phyloP scores from a whole-genome alignment of 2,888 invertebrate genomes.

The Carterocephalus palaemon region DNA sequence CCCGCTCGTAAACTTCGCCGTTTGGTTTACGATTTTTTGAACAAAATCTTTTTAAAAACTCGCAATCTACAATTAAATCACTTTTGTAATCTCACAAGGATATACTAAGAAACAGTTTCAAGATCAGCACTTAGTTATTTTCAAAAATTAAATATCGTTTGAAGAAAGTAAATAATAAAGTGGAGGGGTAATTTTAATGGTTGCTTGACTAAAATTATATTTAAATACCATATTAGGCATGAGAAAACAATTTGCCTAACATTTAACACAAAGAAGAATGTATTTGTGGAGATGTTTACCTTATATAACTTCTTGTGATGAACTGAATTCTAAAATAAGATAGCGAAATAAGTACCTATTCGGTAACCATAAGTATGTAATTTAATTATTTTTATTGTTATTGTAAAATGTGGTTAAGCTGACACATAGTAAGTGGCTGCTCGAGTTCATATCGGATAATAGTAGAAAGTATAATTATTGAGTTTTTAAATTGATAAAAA shows the following conservation, averaged over 20 bases:
- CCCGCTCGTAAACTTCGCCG: constrained; percentile 25
- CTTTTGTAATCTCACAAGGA: constrained; percentile 9
- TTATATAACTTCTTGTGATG: constrained; percentile 1
- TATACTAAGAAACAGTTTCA: constrained; percentile 17
- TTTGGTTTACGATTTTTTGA: constrained; percentile 26
- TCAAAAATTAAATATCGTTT: constrained; percentile 3
- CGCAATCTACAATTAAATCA: constrained; percentile 24
- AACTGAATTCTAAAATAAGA: too few species aligned
- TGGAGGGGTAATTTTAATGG: constrained; percentile 1
- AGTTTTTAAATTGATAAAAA: too few species aligned
- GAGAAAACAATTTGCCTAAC: constrained; percentile 4
- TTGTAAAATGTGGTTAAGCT: too few species aligned
- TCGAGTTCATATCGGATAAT: too few species aligned
- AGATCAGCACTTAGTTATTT: constrained; percentile 12
- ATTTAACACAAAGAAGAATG: not conserved
- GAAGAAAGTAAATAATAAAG: not conserved
- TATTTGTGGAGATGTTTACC: not conserved
- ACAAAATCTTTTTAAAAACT: constrained; percentile 25
- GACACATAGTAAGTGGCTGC: too few species aligned
- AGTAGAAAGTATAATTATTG: too few species aligned
- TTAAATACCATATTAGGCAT: not conserved
- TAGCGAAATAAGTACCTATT: constrained; percentile 1
- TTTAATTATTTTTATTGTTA: too few species aligned
- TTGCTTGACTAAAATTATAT: constrained; percentile 5
- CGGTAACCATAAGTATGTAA: too few species aligned